Evolutionary conservation across 2,888 invertebrate species (phyloP).

Genomic region (Dryocosmus kuriphilus): DNA sequence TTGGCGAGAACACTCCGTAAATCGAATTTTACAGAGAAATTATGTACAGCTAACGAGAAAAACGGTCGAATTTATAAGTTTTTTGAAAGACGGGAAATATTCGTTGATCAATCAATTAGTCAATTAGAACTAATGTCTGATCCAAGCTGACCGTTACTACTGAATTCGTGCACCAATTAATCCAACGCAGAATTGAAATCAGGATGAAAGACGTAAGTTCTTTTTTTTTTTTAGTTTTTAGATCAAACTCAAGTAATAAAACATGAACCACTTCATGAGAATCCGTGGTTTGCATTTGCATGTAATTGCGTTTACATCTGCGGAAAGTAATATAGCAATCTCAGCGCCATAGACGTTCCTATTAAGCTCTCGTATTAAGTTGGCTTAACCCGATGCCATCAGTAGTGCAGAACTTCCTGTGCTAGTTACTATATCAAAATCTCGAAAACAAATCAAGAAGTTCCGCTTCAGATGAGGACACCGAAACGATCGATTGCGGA

Average conservation of each 20-base stretch:
- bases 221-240: background rate
- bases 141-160: background rate
- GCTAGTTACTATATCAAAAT: slow-evolving; percentile 41
- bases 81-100: no score
- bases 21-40: background rate
- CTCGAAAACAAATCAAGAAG: slow-evolving; percentile 46
- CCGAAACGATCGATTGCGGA: slow-evolving; percentile 25
- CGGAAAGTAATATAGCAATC: slow-evolving; percentile 35
- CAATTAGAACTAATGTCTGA: background rate
- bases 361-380: slow-evolving; percentile 30
- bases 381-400: slow-evolving; percentile 23
- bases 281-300: background rate
- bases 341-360: slow-evolving; percentile 14
- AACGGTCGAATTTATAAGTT: background rate
- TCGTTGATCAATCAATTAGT: no score
- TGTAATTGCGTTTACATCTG: slow-evolving; percentile 39
- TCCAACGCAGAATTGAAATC: background rate
- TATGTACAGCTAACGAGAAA: background rate
- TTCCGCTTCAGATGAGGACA: slow-evolving; percentile 41
- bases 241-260: background rate
- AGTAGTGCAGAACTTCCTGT: slow-evolving; percentile 37
- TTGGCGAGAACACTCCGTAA: background rate
- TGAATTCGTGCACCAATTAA: background rate
- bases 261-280: slow-evolving; percentile 4
- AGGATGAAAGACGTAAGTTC: background rate